Base-by-base conservation (phyloP, 2,888 invertebrate genomes). In the Ecliptopera silaceata region DNA sequence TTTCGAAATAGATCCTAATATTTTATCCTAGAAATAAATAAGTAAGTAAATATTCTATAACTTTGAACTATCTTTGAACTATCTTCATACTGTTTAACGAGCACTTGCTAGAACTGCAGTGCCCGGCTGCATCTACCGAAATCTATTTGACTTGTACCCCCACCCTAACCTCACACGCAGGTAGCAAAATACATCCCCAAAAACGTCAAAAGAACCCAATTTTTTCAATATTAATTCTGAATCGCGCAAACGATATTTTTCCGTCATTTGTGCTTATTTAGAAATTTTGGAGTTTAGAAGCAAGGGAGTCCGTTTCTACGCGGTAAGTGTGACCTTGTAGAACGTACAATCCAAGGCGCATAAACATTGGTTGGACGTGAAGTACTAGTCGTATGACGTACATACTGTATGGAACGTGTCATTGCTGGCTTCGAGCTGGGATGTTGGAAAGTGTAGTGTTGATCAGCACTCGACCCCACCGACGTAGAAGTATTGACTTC, bases 401-500 rank as follows among this genome's bases (percentile, higher is more conserved):
- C 15, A 36, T 15, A 10, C 34, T 56, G 82, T 86, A 84, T 69
- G 80, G 79, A 83, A 52, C 82, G 75, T 70, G 56, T 70, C 80
- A 75, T 79, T 77, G 71, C 70, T 58, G 74, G 79, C 77, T 61
- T 50, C 45, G 60, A 53, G 78, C 80, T 77, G 69, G 77, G 84
- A 74, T 84, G 81, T 72, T 54, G 72, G 79, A 85, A 87, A 86
- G 85, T 74, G 88, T 79, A 72, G 89, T 85, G 86, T 81, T n/a
- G n/a, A n/a, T 47, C 50, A 66, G 80, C 88, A 80, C 85, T 84
- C 88, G 65, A 80, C 73, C 60, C 79, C 82, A 88, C 89, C 75
- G 88, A 61, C 69, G 88, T 88, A 89, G 88, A 82, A 81, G 65
- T 68, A 84, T 84, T 87, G 88, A 88, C 88, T 83, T 79, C 84